Conservation (phyloP, 2,113 vertebrate genomes). For the Rallus limicola region DNA sequence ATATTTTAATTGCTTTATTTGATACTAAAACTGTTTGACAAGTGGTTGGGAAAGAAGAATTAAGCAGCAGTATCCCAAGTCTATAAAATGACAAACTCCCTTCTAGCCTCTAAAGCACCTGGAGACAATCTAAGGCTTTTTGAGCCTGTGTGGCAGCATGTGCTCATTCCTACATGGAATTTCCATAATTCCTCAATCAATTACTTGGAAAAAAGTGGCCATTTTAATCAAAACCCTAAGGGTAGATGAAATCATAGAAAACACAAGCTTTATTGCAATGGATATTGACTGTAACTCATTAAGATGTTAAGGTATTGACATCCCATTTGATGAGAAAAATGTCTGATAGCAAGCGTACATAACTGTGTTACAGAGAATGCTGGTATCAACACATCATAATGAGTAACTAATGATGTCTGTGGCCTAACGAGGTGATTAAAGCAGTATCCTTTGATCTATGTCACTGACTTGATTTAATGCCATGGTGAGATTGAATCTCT, state of each 20-base stretch:
- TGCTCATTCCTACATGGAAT: not conserved
- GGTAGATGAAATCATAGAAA: conserved; percentile 66
- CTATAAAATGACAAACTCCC: not conserved
- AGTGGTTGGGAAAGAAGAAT: not conserved
- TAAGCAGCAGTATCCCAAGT: not conserved
- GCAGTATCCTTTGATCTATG: conserved; percentile 63
- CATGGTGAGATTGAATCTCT: conserved; percentile 23
- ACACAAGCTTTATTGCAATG: conserved; percentile 53
- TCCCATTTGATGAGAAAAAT: conserved; percentile 58
- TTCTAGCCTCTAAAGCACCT: not conserved
- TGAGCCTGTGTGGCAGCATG: not conserved
- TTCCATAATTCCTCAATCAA: conserved; percentile 61
- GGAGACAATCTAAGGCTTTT: not conserved
- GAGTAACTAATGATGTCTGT: conserved; percentile 69
- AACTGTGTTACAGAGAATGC: conserved; percentile 44
- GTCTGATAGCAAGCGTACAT: conserved; percentile 54
- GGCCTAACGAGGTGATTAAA: conserved; percentile 62
- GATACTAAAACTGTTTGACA: not conserved
- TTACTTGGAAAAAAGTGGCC: conserved; percentile 42
- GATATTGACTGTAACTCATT: conserved; percentile 73
- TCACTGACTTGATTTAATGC: conserved; percentile 62
- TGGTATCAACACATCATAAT: conserved; percentile 65
- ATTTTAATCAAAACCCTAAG: conserved; percentile 70
- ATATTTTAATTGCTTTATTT: conserved; percentile 28
- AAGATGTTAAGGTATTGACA: conserved; percentile 71